Percentiles rank a stretch among this genome's conserved stretches.
Evolutionary conservation across 2,888 invertebrate species (phyloP).

Genomic region (Cephus spinipes): DNA sequence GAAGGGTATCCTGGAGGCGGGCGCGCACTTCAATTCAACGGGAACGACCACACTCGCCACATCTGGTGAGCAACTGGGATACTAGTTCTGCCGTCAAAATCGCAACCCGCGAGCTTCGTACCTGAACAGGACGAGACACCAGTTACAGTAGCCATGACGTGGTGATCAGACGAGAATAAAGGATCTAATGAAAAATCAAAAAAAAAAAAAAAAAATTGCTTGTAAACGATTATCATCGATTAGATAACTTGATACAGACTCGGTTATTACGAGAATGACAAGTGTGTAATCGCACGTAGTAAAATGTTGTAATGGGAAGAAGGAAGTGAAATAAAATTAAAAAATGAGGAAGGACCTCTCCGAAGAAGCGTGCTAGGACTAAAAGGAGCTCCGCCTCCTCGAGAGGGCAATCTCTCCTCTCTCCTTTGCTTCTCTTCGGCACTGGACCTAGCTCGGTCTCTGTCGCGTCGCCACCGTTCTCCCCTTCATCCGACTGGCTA

Average conservation of each 20-base stretch:
- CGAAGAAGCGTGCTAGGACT: conserved; percentile 9
- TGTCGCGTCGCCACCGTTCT: conserved; percentile 53
- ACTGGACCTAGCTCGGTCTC: conserved; percentile 45
- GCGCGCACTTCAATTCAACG: conserved; percentile 62
- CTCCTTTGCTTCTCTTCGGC: conserved; percentile 35
- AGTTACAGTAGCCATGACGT: not conserved
- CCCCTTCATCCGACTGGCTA: conserved; percentile 52
- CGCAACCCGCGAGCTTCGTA: conserved; percentile 3
- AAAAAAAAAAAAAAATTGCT: not conserved
- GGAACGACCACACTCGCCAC: conserved; percentile 58
- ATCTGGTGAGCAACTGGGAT: conserved; percentile 59
- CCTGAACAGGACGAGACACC: not conserved
- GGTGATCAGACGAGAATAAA: not conserved
- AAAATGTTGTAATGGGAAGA: conserved; percentile 9
- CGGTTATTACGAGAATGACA: not conserved
- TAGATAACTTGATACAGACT: not conserved
- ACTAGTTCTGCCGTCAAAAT: conserved; percentile 35
- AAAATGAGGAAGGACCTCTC: conserved; percentile 17
- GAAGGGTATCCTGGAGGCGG: conserved; percentile 62
- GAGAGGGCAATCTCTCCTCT: conserved; percentile 43
- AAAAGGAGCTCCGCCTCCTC: conserved; percentile 61
- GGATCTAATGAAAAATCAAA: not conserved
- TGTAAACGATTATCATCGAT: not conserved
- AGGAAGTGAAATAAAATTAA: not conserved
- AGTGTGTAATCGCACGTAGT: not conserved